Evolutionary conservation across 1,140 invertebrate species (phyloP), one percentile per base, ranked within the genome.

Genomic region (Bilobella aurantiaca): DNA sequence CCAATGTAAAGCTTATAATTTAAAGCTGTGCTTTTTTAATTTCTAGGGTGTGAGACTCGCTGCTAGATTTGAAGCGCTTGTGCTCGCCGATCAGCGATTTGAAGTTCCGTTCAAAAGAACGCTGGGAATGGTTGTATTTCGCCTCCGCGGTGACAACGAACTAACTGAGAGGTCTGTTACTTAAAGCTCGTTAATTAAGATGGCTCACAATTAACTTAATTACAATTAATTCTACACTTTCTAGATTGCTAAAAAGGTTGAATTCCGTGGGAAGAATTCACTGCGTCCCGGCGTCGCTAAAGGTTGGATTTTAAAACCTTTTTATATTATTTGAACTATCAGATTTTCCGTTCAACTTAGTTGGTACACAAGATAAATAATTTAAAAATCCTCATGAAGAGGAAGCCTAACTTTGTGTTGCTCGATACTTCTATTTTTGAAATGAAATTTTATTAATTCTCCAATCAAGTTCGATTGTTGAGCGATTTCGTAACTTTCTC

Each of bases 81-180:
- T 97, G 0, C 74, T 83, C 58, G 84, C 84, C 5, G 93, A 97
- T 76, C 76, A 82, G 28, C 80, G 91, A 62, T 98, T 98, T 77
- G 93, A 97, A 75, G 84, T 98, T 53, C 86, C 94, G 0, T 90
- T 91, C 21, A 80, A 87, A 47, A 85, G 94, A 23, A 87, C 92
- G 75, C 82, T 98, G 65, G 93, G 92, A 8, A 84, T 98, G 76
- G 93, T 98, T 0, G 93, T 93, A 0, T 98, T 99, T 75, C 85
- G 93, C 58, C 79, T 97, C 1, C 86, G 84, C 8, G 89, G 89
- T 1, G 87, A 88, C 21, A 91, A 92, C 69, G 86, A 90, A 57
- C 80, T 90, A 28, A 87, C 88, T 0, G 96, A 96, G 76, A 86
- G 62, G 71, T n/a, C n/a, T n/a, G n/a, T n/a, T n/a, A n/a, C n/a